Percentiles rank a stretch among this genome's conserved stretches.
These are phyloP conservation scores for Metridium senile DNA, from an alignment of 92 coral and sea anemone genomes.

Conservation along the genomic window DNA sequence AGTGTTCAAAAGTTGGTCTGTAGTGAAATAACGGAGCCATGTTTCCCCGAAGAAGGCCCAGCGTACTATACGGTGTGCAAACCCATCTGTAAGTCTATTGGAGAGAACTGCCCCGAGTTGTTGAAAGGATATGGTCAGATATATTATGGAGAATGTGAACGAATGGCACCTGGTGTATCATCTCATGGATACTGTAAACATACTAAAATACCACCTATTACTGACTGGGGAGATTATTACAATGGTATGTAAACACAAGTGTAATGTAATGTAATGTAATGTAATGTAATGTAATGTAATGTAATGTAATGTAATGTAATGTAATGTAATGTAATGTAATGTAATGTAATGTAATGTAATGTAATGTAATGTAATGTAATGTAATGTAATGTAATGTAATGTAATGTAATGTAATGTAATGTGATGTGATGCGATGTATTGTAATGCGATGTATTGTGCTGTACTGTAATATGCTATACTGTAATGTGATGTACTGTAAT, in stretches of 20 bases:
- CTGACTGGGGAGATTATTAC: conserved; percentile 15
- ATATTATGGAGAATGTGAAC: conserved; percentile 32
- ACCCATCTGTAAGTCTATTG: conserved; percentile 19
- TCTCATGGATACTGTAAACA: conserved; percentile 43
- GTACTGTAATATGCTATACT: too few relatives aligned
- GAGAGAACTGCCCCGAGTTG: conserved; percentile 24
- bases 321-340: too few relatives aligned
- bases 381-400: too few relatives aligned
- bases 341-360: too few relatives aligned
- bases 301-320: too few relatives aligned
- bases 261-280: too few relatives aligned
- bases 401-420: too few relatives aligned
- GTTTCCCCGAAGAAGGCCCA: conserved; percentile 33
- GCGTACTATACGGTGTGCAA: conserved; percentile 34
- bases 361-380: too few relatives aligned
- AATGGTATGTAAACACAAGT: neutral
- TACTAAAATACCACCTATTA: conserved; percentile 26
- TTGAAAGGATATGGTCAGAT: conserved; percentile 8
- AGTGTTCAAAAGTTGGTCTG: conserved; percentile 27
- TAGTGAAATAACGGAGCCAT: conserved; percentile 19
- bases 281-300: too few relatives aligned
- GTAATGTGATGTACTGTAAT: too few relatives aligned
- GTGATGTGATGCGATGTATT: too few relatives aligned
- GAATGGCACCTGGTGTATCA: conserved; percentile 22
- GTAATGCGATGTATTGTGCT: too few relatives aligned